phyloP scores from a whole-genome alignment of 2,888 invertebrate species.

The Brachypalpus laphriformis region DNA sequence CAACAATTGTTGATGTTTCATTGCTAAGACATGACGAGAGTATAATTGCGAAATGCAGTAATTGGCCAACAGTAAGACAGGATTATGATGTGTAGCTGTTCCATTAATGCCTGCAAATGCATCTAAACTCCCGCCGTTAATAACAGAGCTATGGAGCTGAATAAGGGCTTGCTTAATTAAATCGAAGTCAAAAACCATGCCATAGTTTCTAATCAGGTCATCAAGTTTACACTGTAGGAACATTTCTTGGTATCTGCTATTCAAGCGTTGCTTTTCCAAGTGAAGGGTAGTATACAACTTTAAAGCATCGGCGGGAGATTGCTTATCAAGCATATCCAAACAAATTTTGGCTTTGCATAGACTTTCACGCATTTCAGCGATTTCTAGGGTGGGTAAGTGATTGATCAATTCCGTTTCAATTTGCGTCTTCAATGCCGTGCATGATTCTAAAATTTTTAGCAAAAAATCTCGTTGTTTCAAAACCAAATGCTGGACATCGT shows the following conservation, averaged over 20 bases:
- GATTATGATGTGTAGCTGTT: conserved; percentile 84
- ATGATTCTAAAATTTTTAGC: conserved; percentile 89
- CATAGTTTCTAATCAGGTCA: conserved; percentile 87
- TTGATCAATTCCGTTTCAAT: conserved; percentile 89
- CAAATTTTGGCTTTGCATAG: conserved; percentile 86
- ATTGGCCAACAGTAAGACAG: conserved; percentile 89
- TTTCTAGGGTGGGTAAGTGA: conserved; percentile 87
- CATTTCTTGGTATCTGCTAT: conserved; percentile 88
- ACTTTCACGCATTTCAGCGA: conserved; percentile 87
- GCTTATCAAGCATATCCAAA: conserved; percentile 85
- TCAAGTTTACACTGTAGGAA: conserved; percentile 88
- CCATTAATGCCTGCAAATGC: conserved; percentile 56
- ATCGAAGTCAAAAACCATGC: conserved; percentile 87
- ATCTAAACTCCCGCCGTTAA: conserved; percentile 73
- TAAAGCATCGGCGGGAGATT: conserved; percentile 85
- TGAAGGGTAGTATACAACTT: conserved; percentile 86
- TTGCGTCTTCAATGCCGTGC: conserved; percentile 89
- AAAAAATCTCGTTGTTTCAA: conserved; percentile 89
- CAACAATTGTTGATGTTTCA: conserved; percentile 83
- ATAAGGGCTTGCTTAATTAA: conserved; percentile 87
- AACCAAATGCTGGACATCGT: conserved; percentile 88
- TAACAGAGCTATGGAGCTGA: conserved; percentile 83
- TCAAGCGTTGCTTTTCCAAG: conserved; percentile 87
- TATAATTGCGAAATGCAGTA: conserved; percentile 90
- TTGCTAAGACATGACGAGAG: conserved; percentile 85